These are phyloP conservation scores for Psophia crepitans DNA, from an alignment of 2,113 vertebrate genomes.

Conservation along the genomic window DNA sequence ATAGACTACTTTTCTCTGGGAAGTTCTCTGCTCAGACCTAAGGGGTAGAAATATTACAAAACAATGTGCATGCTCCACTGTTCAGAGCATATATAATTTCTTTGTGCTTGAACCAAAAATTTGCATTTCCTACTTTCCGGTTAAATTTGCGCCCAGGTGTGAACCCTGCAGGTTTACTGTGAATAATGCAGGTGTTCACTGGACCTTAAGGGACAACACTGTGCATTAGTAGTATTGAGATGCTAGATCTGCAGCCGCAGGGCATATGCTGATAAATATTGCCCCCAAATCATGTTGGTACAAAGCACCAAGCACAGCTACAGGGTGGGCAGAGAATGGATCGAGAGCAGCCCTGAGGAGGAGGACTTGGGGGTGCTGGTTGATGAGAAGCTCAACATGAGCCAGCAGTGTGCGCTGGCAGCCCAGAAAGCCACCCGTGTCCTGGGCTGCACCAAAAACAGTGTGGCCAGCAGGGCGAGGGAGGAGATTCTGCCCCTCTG, in stretches of 20 bases:
- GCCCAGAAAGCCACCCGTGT: no score
- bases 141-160: neutral
- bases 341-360: no score
- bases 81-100: neutral
- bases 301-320: no score
- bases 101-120: neutral
- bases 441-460: no score
- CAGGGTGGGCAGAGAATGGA: no score
- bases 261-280: neutral
- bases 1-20: neutral
- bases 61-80: neutral
- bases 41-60: neutral
- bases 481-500: no score
- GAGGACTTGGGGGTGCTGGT: no score
- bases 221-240: neutral
- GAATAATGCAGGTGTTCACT: neutral
- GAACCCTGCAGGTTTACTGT: neutral
- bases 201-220: neutral
- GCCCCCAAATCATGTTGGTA: neutral
- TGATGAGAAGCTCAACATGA: no score
- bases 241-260: neutral
- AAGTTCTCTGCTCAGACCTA: neutral
- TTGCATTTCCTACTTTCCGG: neutral
- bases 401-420: no score
- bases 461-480: no score